Conservation (phyloP, 2,113 vertebrate species). For the Notiomystis cincta region DNA sequence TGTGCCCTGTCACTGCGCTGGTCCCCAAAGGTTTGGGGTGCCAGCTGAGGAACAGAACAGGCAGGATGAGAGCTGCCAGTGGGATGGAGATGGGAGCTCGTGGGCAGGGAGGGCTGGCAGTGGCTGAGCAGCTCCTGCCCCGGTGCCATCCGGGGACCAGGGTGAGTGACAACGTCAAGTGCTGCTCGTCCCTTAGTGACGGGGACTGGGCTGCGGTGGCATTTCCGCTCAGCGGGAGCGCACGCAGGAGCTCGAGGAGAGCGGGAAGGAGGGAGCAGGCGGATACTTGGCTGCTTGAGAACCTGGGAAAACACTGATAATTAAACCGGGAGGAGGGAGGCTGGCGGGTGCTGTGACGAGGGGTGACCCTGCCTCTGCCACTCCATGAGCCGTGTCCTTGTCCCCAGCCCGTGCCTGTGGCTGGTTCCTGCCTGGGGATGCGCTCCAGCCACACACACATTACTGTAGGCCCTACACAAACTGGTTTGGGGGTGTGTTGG, state of each 20-base stretch:
- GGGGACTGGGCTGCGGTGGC: background rate
- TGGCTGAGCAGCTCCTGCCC: background rate
- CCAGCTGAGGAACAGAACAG: background rate
- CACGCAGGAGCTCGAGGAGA: background rate
- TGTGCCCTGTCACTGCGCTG: rapidly evolving
- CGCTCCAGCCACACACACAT: background rate
- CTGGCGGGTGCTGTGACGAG: background rate
- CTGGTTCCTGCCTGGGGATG: background rate
- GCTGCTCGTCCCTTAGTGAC: background rate
- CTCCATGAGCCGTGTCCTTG: background rate
- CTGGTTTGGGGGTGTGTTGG: rapidly evolving
- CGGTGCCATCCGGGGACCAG: background rate
- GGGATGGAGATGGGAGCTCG: background rate
- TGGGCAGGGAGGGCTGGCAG: background rate
- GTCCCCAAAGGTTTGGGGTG: background rate
- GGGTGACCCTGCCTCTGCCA: background rate
- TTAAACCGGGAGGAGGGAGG: background rate
- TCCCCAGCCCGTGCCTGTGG: background rate
- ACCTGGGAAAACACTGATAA: background rate
- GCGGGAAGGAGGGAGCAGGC: background rate
- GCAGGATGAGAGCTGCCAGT: background rate
- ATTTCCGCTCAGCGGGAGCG: background rate
- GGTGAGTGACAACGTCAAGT: background rate
- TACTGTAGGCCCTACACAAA: background rate
- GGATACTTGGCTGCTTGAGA: background rate